Percentiles rank a stretch among this genome's conserved stretches.
These are phyloP conservation scores for Cremastobaeus sp. DNA, from an alignment of 2,888 invertebrate genomes.

Conservation along the genomic window DNA sequence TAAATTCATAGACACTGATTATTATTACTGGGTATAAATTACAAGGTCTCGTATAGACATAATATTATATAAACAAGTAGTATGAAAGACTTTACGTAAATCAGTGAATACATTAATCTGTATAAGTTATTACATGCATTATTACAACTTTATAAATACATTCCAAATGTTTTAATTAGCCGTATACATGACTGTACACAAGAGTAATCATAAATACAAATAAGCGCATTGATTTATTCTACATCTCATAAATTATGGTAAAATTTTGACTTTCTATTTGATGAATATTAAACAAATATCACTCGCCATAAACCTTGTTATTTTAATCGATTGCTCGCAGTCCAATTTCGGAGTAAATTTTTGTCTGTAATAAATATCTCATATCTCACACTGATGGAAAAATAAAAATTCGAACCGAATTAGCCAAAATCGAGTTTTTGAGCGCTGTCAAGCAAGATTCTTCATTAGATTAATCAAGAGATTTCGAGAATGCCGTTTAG, in stretches of 20 bases:
- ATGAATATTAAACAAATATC: slow-evolving; percentile 27
- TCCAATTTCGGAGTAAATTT: too few relatives aligned
- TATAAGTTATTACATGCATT: slow-evolving; percentile 36
- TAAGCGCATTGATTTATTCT: slow-evolving; percentile 13
- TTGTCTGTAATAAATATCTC: too few relatives aligned
- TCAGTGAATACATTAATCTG: slow-evolving; percentile 30
- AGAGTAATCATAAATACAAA: slow-evolving; percentile 24
- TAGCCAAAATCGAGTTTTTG: neutral
- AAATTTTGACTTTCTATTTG: slow-evolving; percentile 2
- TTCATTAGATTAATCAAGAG: slow-evolving; percentile 28
- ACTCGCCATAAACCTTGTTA: too few relatives aligned
- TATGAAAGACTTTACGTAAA: slow-evolving; percentile 48
- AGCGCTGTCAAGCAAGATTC: slow-evolving; percentile 20
- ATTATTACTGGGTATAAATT: slow-evolving; percentile 41
- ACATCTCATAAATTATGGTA: slow-evolving; percentile 3
- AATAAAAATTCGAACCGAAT: neutral
- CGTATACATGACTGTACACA: slow-evolving; percentile 30
- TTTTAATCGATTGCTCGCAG: too few relatives aligned
- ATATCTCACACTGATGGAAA: too few relatives aligned
- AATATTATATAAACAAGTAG: slow-evolving; percentile 44
- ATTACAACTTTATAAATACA: slow-evolving; percentile 37
- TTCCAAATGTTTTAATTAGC: slow-evolving; percentile 37
- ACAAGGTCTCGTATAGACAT: slow-evolving; percentile 45
- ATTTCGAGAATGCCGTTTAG: slow-evolving; percentile 25
- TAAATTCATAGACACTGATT: slow-evolving; percentile 28